Percentiles rank a stretch among this genome's conserved stretches.
phyloP scores from a whole-genome alignment of 2,797 vertebrate genomes.

The Australoheros facetus region DNA sequence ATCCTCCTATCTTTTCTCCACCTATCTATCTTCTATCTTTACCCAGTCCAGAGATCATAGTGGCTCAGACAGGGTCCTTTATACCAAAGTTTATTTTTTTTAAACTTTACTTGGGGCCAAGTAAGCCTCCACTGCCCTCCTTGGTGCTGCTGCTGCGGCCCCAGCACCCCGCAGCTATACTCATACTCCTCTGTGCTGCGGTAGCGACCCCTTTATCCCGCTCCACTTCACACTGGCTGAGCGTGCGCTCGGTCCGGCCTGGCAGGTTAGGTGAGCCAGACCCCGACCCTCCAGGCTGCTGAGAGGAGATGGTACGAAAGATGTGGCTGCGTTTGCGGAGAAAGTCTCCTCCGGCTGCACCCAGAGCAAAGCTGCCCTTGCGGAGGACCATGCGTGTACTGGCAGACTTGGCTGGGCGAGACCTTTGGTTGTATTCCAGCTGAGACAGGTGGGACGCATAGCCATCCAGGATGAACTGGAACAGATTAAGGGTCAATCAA shows the following conservation, averaged over 20 bases:
- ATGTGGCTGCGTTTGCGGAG: slow-evolving; percentile 95
- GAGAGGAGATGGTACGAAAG: slow-evolving; percentile 91
- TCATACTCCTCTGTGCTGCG: slow-evolving; percentile 90
- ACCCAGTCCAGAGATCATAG: slow-evolving; percentile 52
- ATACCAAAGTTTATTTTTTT: not conserved
- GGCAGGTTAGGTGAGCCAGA: slow-evolving; percentile 47
- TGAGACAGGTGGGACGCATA: slow-evolving; percentile 95
- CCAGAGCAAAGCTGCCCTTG: slow-evolving; percentile 94
- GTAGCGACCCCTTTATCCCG: slow-evolving; percentile 73
- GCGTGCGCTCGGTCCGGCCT: slow-evolving; percentile 86
- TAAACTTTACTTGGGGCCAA: slow-evolving; percentile 86
- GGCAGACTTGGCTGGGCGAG: slow-evolving; percentile 89
- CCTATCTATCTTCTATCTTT: slow-evolving; percentile 2
- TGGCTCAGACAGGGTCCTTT: slow-evolving; percentile 30
- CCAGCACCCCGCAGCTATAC: slow-evolving; percentile 93
- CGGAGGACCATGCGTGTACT: slow-evolving; percentile 91
- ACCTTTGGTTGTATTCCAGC: slow-evolving; percentile 93
- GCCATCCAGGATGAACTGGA: slow-evolving; percentile 87
- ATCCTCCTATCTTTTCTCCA: not conserved
- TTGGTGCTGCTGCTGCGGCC: slow-evolving; percentile 83
- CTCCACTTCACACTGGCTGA: slow-evolving; percentile 87
- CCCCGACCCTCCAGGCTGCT: slow-evolving; percentile 81
- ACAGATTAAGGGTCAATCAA: not conserved
- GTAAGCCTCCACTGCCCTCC: slow-evolving; percentile 83
- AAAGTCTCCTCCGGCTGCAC: slow-evolving; percentile 87